Base-by-base conservation (phyloP, 2,797 vertebrate species). In the Xiphorhynchus erythropygius region DNA sequence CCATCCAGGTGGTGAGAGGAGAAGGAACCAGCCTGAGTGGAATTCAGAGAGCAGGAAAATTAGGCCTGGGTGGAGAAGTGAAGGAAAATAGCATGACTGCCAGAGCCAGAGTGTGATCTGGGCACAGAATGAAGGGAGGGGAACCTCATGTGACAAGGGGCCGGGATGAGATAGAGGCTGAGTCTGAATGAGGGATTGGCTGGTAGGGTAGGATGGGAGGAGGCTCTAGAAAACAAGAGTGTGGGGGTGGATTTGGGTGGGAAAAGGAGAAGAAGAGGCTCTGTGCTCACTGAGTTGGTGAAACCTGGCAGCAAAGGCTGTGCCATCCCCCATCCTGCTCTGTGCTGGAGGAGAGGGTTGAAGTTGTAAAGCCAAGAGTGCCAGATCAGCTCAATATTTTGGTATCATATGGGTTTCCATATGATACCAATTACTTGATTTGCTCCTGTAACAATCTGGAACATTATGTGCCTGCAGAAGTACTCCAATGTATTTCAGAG, bases 261-360 rank as follows among this genome's bases (percentile, higher is more conserved):
- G 30, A 77, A 37, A 59, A 77, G 52, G 70, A 69, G 28, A 89
- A 32, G 25, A 30, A 57, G 87, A 60, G n/a, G 13, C 11, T 84
- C 17, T 79, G 5, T 67, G 44, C 27, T 77, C 12, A 16, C n/a
- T 75, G 60, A 77, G 15, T 4, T 82, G 41, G 19, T 56, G 60
- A 92, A 89, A 77, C 46, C 39, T 39, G 25, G 12, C 32, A 57
- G 42, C 27, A 85, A 74, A 90, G 59, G 37, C 32, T 90, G 11
- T 64, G 27, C 52, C 52, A 59, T 84, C 19, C 39, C 39, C 27
- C 15, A 10, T 85, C 35, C 44, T 80, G 46, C 64, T 74, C 21
- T 90, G 0, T 46, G 47, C 17, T 67, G 71, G 32, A 44, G 41
- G 53, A 50, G 6, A 47, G 18, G 3, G 6, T 50, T 0, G 3